Evolutionary conservation across 2,888 invertebrate species (phyloP), one percentile per base, ranked within the genome.

Genomic region (Drymonia ruficornis): DNA sequence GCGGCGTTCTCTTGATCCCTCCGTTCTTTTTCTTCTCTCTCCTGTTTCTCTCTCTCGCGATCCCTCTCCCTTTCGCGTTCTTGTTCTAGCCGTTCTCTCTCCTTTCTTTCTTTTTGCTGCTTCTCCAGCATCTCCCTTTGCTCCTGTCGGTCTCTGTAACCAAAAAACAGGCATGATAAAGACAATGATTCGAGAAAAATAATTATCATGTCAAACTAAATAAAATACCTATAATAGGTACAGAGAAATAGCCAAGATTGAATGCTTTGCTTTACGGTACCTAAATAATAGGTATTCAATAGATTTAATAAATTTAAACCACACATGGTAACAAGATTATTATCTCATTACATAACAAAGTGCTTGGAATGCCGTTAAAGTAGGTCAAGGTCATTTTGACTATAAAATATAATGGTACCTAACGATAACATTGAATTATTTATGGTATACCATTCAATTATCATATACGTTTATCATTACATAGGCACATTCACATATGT

Each of bases 1-100:
- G 98, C 96, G 53, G 96, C 96, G 81, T 95, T 94, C 65, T 95
- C 95, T 74, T 94, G 91, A 65, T 94, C 92, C 87, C 96, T 94
- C 86, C 94, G 93, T 74, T 93, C 88, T 71, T 93, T 93, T 62
- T 94, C 93, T 73, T 91, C 91, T 67, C 91, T 79, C 70, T 93
- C 91, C 67, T 93, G 93, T 66, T 94, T 91, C 61, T 94, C 93
- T 56, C 93, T 79, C 79, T 87, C 81, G 66, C 91, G 74, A 86
- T 90, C 84, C 81, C 94, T 75, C 90, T 92, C 83, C 59, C 94
- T 87, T 63, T 93, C 90, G 61, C 92, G 81, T 65, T 95, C 89
- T 67, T 93, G 93, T 72, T 95, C 94, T 82, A 94, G 93, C 80
- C 95, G 94, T 87, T 95, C 95, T 80, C 95, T 93, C 72, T 93